Base-by-base conservation (phyloP, 1,140 invertebrate genomes). In the Pteromalus puparum region DNA sequence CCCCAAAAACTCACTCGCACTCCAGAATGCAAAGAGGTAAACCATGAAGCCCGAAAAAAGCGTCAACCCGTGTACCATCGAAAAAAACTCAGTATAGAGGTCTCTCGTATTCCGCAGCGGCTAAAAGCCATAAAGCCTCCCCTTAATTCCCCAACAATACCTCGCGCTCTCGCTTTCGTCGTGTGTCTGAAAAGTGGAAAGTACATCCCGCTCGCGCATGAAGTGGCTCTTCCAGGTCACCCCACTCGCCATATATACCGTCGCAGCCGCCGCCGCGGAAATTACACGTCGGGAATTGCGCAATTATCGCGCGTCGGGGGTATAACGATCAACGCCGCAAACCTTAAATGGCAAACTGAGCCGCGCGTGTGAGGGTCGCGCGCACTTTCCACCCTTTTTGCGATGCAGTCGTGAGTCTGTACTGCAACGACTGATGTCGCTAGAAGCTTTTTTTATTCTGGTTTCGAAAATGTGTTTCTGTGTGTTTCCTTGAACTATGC, bases 301-400 rank as follows among this genome's bases (percentile, higher is more conserved):
- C 87, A 88, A 89, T 89, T 87, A 88, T 88, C 87, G 86, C 87
- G 86, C 87, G 85, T 86, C 86, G 87, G 86, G 87, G 85, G 73
- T 79, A 70, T 78, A 79, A 83, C 79, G 88, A 89, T 87, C 86
- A 87, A 85, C 80, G 87, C 82, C 70, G 86, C 87, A 88, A 87
- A 87, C 76, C 87, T 85, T 88, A 87, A 87, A 87, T 88, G 88
- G 83, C 85, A 84, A 88, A 87, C 79, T 81, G 70, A 68, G 81
- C 48, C 28, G 67, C 18, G 61, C 12, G n/a, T n/a, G n/a, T n/a
- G 65, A 12, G 67, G 67, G 24, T 26, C 26, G 67, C 67, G 67
- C 9, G 26, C 26, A 12, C 21, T 70, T 70, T 70, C 67, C 10
- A 70, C 24, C 67, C 67, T 24, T 28, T 70, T 70, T 18, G 10